A percentile compares a stretch with the other conserved stretches of the same genome.
Evolutionary conservation across 2,113 vertebrate genomes (phyloP).

Genomic region (Chloebia gouldiae): DNA sequence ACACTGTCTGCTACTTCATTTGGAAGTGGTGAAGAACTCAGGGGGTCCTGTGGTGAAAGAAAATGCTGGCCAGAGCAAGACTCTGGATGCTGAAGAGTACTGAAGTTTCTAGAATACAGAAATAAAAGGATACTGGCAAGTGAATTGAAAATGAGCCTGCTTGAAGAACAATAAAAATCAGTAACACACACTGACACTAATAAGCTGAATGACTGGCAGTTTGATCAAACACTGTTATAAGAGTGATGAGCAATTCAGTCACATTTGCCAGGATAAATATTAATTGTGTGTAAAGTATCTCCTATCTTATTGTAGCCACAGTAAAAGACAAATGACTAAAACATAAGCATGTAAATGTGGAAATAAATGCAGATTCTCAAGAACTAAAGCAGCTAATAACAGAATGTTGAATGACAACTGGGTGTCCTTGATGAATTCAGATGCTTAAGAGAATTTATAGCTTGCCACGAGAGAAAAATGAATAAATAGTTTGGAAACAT

Average conservation of each 20-base stretch:
- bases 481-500: background rate
- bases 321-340: constrained; percentile 7
- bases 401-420: background rate
- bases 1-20: background rate
- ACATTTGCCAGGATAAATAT: constrained; percentile 26
- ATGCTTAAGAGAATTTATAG: background rate
- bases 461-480: background rate
- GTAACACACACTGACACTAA: constrained; percentile 32
- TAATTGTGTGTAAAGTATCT: constrained; percentile 20
- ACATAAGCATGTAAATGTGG: background rate
- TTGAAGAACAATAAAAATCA: background rate
- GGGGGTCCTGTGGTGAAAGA: background rate
- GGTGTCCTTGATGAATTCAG: background rate
- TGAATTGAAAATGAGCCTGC: background rate
- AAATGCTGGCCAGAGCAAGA: background rate
- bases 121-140: background rate
- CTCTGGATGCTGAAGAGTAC: background rate
- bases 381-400: constrained; percentile 8
- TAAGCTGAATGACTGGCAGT: constrained; percentile 45
- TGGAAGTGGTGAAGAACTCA: background rate
- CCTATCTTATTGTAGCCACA: background rate
- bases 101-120: background rate
- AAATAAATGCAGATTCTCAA: background rate
- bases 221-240: constrained; percentile 3
- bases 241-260: constrained; percentile 16